phyloP scores from a whole-genome alignment of 2,797 vertebrate species.

The Paguma larvata region DNA sequence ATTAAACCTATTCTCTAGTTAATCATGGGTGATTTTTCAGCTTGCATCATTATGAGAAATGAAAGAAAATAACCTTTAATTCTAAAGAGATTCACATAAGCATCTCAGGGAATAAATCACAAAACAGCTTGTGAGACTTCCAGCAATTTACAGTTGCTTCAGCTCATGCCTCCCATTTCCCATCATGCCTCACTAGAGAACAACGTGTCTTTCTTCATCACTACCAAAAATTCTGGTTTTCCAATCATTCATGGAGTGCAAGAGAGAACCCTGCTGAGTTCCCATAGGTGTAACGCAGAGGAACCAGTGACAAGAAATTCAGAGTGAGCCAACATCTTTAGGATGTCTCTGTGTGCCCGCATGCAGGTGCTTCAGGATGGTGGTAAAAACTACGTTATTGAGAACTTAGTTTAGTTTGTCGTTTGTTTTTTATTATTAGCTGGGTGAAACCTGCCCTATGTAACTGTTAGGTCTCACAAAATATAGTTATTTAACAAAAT shows the following conservation, averaged over 20 bases:
- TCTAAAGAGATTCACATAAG: conserved; percentile 40
- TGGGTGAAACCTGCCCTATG: not conserved
- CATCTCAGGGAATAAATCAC: conserved; percentile 63
- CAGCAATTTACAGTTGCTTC: not conserved
- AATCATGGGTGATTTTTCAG: conserved; percentile 66
- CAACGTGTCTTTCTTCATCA: conserved; percentile 41
- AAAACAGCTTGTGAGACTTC: not conserved
- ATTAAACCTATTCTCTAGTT: conserved; percentile 23
- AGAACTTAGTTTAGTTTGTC: not conserved
- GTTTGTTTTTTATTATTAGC: not conserved
- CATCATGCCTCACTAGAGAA: conserved; percentile 43
- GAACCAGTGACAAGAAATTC: not conserved
- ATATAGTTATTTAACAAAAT: not conserved
- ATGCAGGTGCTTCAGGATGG: not conserved
- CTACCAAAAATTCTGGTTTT: conserved; percentile 56
- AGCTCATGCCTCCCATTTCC: not conserved
- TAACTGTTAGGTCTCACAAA: not conserved
- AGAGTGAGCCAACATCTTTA: not conserved
- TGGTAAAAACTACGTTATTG: not conserved
- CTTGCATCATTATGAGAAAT: conserved; percentile 67
- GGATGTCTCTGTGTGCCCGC: not conserved
- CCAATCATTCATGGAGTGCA: not conserved
- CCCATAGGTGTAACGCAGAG: conserved; percentile 32
- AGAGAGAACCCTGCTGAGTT: conserved; percentile 2
- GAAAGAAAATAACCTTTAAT: conserved; percentile 71